Percentiles rank a stretch among this genome's conserved stretches.
Conservation (phyloP, 2,888 invertebrate species). For the Drosophila maculinotata region DNA sequence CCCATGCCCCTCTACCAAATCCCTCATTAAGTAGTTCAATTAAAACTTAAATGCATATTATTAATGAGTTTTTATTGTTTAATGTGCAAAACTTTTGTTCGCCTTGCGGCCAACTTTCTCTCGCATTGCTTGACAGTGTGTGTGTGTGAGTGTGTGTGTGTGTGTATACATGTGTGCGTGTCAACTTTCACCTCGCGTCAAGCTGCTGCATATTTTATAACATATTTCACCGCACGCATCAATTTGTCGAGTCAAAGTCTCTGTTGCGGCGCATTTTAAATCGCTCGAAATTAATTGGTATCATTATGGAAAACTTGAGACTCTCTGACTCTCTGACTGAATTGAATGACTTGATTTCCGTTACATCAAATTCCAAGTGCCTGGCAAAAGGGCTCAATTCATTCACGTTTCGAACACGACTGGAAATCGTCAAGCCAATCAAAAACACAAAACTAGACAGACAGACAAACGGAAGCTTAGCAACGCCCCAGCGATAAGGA, state of each 20-base stretch:
- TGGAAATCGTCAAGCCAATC: not conserved
- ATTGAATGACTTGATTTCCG: constrained; percentile 26
- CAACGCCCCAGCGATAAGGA: constrained; percentile 10
- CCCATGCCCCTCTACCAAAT: not conserved
- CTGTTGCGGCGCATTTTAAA: constrained; percentile 41
- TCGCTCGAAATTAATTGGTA: constrained; percentile 48
- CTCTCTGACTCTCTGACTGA: not conserved
- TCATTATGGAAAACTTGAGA: constrained; percentile 31
- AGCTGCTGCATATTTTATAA: constrained; percentile 63
- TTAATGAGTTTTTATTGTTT: constrained; percentile 80
- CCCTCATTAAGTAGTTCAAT: constrained; percentile 75
- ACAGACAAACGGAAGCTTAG: constrained; percentile 1
- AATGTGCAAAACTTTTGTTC: constrained; percentile 62
- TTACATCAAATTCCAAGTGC: constrained; percentile 21
- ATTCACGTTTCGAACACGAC: not conserved
- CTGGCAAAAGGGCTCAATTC: not conserved
- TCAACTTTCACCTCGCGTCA: constrained; percentile 28
- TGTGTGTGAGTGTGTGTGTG: not conserved
- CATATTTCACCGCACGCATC: constrained; percentile 54
- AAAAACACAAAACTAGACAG: no score
- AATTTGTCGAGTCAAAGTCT: constrained; percentile 33
- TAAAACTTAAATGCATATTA: constrained; percentile 78
- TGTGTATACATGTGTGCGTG: not conserved
- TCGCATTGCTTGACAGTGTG: constrained; percentile 6
- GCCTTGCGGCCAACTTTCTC: constrained; percentile 55